Conservation (phyloP, 2,797 vertebrate genomes). For the Poeciliopsis presidionis region DNA sequence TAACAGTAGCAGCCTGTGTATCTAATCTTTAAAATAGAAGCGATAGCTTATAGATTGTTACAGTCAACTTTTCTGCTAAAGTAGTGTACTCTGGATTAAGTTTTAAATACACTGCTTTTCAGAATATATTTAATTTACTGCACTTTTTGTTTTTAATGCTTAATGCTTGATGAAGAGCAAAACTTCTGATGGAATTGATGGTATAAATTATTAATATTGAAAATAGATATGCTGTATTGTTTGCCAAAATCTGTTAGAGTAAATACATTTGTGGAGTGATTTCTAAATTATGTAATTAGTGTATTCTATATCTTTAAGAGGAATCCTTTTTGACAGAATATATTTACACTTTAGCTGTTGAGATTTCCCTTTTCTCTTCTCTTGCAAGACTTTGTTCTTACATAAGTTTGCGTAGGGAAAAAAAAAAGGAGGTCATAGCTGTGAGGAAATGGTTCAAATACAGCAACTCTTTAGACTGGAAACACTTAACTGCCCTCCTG, state of each 20-base stretch:
- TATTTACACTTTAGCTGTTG: not conserved
- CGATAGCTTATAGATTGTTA: too few relatives aligned
- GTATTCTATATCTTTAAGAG: not conserved
- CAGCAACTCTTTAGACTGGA: not conserved
- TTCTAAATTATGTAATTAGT: not conserved
- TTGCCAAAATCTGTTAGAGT: not conserved
- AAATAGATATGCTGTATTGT: not conserved
- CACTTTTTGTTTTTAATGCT: constrained; percentile 23
- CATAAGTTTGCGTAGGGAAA: not conserved
- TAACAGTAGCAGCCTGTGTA: constrained; percentile 23
- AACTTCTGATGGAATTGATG: not conserved
- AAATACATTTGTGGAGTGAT: not conserved
- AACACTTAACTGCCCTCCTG: not conserved
- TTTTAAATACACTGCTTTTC: constrained; percentile 11
- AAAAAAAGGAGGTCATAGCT: not conserved
- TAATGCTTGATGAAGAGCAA: constrained; percentile 18
- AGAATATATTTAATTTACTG: constrained; percentile 16
- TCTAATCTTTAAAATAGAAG: constrained; percentile 3
- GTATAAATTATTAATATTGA: not conserved
- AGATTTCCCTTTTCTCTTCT: not conserved
- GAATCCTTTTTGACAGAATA: not conserved
- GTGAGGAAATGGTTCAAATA: not conserved
- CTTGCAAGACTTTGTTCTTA: not conserved
- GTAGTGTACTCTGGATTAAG: not conserved
- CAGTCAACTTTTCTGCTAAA: not conserved